These are phyloP conservation scores for Agonopterix alstromeriana DNA, from an alignment of 2,888 invertebrate genomes.

Conservation along the genomic window DNA sequence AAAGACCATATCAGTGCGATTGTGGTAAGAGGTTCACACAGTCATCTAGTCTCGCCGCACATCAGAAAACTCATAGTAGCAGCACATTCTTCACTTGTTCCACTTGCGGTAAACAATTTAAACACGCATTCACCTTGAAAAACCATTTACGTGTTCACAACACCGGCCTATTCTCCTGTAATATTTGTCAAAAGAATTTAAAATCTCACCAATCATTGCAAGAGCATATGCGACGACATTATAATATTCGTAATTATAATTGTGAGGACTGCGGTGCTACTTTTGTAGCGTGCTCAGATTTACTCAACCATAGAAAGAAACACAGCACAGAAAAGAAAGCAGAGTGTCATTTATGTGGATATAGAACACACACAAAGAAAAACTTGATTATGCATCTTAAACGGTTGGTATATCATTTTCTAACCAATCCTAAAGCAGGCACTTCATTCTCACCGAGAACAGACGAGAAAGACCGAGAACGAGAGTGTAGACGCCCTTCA, in stretches of 20 bases:
- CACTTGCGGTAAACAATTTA: constrained; percentile 67
- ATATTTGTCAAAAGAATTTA: constrained; percentile 54
- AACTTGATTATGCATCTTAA: constrained; percentile 56
- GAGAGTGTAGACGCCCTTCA: too few relatives aligned
- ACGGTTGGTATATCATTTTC: constrained; percentile 31
- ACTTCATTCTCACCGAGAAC: too few relatives aligned
- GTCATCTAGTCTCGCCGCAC: constrained; percentile 56
- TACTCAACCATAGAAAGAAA: constrained; percentile 57
- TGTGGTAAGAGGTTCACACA: constrained; percentile 68
- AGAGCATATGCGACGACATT: constrained; percentile 60
- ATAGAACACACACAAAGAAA: constrained; percentile 57
- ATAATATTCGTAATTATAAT: constrained; percentile 59
- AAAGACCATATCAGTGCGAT: constrained; percentile 58
- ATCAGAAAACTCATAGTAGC: constrained; percentile 57
- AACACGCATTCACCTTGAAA: constrained; percentile 60
- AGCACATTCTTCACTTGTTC: constrained; percentile 55
- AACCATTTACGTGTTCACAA: constrained; percentile 59
- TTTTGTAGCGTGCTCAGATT: constrained; percentile 63
- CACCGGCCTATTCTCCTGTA: constrained; percentile 44
- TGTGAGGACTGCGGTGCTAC: constrained; percentile 68
- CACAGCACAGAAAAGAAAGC: constrained; percentile 45
- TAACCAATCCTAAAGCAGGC: too few relatives aligned
- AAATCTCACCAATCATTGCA: constrained; percentile 56
- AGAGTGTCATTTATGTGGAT: constrained; percentile 61
- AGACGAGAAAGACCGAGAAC: too few relatives aligned